phyloP scores from a whole-genome alignment of 2,113 vertebrate genomes.

The Murina feae region DNA sequence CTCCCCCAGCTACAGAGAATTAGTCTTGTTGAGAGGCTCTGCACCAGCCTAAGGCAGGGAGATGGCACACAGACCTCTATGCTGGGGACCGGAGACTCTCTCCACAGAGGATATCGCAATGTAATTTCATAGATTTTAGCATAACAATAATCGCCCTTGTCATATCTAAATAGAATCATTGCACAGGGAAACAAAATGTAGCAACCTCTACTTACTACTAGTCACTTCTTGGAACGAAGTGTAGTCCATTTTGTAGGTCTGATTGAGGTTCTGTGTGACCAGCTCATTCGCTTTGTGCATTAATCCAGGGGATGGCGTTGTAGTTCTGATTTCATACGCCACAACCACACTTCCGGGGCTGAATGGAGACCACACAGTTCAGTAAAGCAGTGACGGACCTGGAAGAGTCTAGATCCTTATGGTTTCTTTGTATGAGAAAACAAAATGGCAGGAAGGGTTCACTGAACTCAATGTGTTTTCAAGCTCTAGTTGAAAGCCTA shows the following conservation, averaged over 20 bases:
- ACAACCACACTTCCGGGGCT: constrained; percentile 80
- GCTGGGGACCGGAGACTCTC: neutral
- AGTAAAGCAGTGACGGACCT: neutral
- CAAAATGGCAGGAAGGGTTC: neutral
- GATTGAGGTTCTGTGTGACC: constrained; percentile 48
- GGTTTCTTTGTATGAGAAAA: neutral
- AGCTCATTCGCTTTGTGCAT: constrained; percentile 58
- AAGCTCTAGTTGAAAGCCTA: neutral
- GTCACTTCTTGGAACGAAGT: constrained; percentile 55
- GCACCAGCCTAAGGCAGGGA: neutral
- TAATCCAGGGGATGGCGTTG: constrained; percentile 13
- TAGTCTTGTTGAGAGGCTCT: neutral
- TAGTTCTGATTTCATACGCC: constrained; percentile 58
- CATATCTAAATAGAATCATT: neutral
- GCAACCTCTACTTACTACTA: constrained; percentile 49
- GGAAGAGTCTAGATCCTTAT: neutral
- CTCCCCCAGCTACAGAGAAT: neutral
- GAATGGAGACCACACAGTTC: constrained; percentile 47
- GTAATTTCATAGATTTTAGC: neutral
- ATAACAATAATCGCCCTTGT: neutral
- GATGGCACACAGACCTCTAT: neutral
- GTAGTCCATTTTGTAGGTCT: constrained; percentile 33
- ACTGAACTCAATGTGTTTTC: neutral
- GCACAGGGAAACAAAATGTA: neutral
- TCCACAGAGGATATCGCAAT: neutral